These are phyloP conservation scores for Lutjanus campechanus DNA, from an alignment of 2,797 vertebrate species.

Conservation along the genomic window DNA sequence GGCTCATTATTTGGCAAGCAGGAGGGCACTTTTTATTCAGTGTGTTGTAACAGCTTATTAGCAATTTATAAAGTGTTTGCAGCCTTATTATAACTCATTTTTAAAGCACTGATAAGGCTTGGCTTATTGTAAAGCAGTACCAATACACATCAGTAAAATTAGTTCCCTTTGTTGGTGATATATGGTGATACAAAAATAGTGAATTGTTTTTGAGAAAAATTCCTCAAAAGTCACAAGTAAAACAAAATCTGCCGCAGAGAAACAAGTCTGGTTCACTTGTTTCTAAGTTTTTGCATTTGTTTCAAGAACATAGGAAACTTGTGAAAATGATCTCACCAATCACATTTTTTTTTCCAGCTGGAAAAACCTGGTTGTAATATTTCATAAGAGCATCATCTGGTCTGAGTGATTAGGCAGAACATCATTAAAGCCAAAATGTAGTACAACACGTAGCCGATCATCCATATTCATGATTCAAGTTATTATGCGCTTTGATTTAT, in stretches of 20 bases:
- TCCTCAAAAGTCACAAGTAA: too few relatives aligned
- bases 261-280: neutral
- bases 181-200: too few relatives aligned
- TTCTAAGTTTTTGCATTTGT: neutral
- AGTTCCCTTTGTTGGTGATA: too few relatives aligned
- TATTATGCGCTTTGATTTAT: neutral
- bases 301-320: neutral
- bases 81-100: too few relatives aligned
- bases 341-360: neutral
- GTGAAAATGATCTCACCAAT: neutral
- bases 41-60: too few relatives aligned
- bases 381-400: neutral
- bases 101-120: too few relatives aligned
- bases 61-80: too few relatives aligned
- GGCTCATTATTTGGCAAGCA: too few relatives aligned
- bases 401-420: neutral
- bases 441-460: neutral
- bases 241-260: neutral
- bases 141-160: too few relatives aligned
- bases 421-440: neutral
- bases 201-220: too few relatives aligned
- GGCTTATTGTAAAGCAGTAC: too few relatives aligned
- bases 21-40: too few relatives aligned
- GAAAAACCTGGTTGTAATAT: slow-evolving; percentile 1
- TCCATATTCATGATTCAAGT: neutral